Base-by-base conservation (phyloP, 30 jellyfish, hydroid and myxozoan species). In the Chrysaora quinquecirrha region DNA sequence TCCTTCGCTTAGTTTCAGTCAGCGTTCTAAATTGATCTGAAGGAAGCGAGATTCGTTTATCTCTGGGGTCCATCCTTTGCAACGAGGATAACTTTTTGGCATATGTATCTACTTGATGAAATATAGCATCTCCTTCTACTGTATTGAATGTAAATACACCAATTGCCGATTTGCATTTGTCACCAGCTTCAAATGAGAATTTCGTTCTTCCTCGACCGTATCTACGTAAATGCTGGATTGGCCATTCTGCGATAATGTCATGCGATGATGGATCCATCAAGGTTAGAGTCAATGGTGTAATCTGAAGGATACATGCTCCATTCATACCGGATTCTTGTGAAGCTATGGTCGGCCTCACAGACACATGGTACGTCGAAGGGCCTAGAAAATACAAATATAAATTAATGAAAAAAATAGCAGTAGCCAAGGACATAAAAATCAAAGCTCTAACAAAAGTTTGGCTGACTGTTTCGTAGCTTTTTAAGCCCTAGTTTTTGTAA, bases 141-240 rank as follows among this genome's bases (percentile, higher is more conserved):
- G 99, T 95, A 81, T 88, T 89, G 93, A 95, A 95, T 0, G 99
- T 95, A 64, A 79, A 95, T 7, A 95, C 99, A 30, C 99, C 99
- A 7, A 82, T 78, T 20, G 97, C 97, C 12, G 85, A 61, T 27
- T 87, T 78, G 78, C 99, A 95, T 74, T 95, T 88, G 27, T 95
- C 99, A 34, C 96, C 89, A 30, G 99, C 99, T 70, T 95, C 99
- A 64, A 95, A 95, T 1, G 99, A 95, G 65, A 95, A 95, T 30
- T 95, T 95, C 1, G 99, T 95, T 61, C 97, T 58, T 27, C 99
- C 99, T 22, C 99, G 85, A 1, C 99, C 99, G 67, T 95, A 95
- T 48, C 99, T 70, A 11, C 97, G 96, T 65, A 95, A 73, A 69
- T 80, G 95, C 70, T 95, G 99, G 23, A 95, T 84, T 0, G 97